Base-by-base conservation (phyloP, 2,888 invertebrate genomes). In the Prenolepis imparis region DNA sequence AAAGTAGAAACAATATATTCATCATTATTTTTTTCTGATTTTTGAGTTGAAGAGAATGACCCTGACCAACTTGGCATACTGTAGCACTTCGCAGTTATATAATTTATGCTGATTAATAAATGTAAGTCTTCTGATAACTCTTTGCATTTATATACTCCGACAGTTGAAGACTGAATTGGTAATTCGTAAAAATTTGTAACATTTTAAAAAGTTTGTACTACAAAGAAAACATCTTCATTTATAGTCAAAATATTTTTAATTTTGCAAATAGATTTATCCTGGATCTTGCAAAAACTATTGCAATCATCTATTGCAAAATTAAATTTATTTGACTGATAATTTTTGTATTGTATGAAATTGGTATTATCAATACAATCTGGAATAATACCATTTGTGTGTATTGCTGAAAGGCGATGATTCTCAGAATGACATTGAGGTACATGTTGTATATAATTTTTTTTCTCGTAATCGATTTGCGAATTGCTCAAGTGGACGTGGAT, bases 401-500 rank as follows among this genome's bases (percentile, higher is more conserved):
- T 57, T 24, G 12, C 24, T 24, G 57, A 57, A 57, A 57, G 15
- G 24, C 24, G 57, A 28, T 57, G 24, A 57, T 12, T 57, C 24
- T 57, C 24, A 57, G 24, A 12, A 57, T 57, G 11, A 57, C 57
- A 24, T 57, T 57, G 12, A 57, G 57, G 57, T 57, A 24, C 24
- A 57, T 57, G 57, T 57, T 57, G 24, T 5, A 57, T 28, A 57
- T 57, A 57, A 57, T 57, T 57, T 57, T 28, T n/a, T 57, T 57
- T 57, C 57, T 57, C 15, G 57, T 57, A 57, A 57, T 57, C 15
- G 24, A 57, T 57, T 57, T 57, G 57, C 57, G 15, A 57, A 57
- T 57, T 57, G 24, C 57, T 57, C 12, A 57, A 57, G 57, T 57
- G 57, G 24, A 57, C 57, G 57, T 57, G 57, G 57, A 57, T 57